Percentiles rank a stretch among this genome's conserved stretches.
Conservation (phyloP, 2,113 vertebrate species). For the Butorides virescens region DNA sequence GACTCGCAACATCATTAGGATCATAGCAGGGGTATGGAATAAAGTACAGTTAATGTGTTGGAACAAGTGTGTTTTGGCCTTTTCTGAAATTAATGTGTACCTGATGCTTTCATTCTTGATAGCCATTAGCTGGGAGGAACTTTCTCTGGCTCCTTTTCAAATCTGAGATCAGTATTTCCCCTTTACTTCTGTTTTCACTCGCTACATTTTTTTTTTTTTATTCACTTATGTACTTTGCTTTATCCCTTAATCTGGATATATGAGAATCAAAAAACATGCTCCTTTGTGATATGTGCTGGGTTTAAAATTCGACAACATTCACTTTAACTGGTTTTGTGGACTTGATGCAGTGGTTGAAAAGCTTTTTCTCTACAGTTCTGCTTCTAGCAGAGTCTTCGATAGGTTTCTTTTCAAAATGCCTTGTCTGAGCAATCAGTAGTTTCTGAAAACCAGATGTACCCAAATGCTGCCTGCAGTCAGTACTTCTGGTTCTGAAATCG, state of each 20-base stretch:
- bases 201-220: not conserved
- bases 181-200: slow-evolving; percentile 7
- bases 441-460: not conserved
- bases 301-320: not conserved
- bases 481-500: not conserved
- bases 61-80: slow-evolving; percentile 67
- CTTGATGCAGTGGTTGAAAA: not conserved
- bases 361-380: not conserved
- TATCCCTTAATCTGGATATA: not conserved
- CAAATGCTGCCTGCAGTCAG: not conserved
- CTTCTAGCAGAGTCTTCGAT: not conserved
- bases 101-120: not conserved
- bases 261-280: not conserved
- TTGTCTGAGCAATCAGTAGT: not conserved
- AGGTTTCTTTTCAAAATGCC: not conserved
- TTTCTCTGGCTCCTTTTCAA: slow-evolving; percentile 27
- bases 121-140: slow-evolving; percentile 25
- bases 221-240: not conserved
- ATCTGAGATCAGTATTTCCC: slow-evolving; percentile 32
- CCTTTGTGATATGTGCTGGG: not conserved
- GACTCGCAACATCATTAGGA: slow-evolving; percentile 57
- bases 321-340: not conserved
- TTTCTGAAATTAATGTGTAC: slow-evolving; percentile 39
- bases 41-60: slow-evolving; percentile 63
- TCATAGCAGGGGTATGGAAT: slow-evolving; percentile 64